A percentile compares a stretch with the other conserved stretches of the same genome.
phyloP scores from a whole-genome alignment of 2,797 vertebrate genomes.

The Tolypeutes matacus region DNA sequence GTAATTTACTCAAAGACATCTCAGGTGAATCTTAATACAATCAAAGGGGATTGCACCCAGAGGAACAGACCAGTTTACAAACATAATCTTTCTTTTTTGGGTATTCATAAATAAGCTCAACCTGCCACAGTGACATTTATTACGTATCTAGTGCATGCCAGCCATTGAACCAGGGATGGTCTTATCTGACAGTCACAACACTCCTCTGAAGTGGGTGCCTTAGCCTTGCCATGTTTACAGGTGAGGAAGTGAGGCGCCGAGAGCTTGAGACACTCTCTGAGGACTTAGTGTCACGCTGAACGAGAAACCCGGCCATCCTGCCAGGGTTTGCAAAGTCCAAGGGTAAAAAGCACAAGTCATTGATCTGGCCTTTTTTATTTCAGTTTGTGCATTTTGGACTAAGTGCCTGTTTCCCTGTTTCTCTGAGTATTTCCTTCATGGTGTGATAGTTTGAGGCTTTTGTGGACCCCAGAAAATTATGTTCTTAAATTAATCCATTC shows the following conservation, averaged over 20 bases:
- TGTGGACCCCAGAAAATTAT: too few species aligned
- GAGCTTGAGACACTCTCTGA: not conserved
- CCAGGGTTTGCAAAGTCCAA: too few species aligned
- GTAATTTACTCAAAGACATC: too few species aligned
- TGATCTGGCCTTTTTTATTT: fast-evolving
- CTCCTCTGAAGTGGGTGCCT: fast-evolving
- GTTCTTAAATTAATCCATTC: too few species aligned
- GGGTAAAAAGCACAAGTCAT: fast-evolving
- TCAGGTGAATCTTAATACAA: too few species aligned
- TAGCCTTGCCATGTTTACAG: fast-evolving
- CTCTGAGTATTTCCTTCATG: not conserved
- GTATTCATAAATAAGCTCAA: too few species aligned
- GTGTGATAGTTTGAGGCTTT: too few species aligned
- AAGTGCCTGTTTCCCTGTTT: not conserved
- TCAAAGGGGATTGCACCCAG: too few species aligned
- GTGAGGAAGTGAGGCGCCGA: not conserved
- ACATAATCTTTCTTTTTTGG: too few species aligned
- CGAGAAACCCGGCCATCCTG: fast-evolving
- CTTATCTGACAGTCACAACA: fast-evolving
- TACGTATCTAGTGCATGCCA: not conserved
- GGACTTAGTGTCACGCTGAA: not conserved
- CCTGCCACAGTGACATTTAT: not conserved
- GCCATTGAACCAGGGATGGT: fast-evolving
- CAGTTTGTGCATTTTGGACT: not conserved
- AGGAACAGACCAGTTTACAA: too few species aligned